phyloP scores from a whole-genome alignment of 2,113 vertebrate species.

The Dromas ardeola region DNA sequence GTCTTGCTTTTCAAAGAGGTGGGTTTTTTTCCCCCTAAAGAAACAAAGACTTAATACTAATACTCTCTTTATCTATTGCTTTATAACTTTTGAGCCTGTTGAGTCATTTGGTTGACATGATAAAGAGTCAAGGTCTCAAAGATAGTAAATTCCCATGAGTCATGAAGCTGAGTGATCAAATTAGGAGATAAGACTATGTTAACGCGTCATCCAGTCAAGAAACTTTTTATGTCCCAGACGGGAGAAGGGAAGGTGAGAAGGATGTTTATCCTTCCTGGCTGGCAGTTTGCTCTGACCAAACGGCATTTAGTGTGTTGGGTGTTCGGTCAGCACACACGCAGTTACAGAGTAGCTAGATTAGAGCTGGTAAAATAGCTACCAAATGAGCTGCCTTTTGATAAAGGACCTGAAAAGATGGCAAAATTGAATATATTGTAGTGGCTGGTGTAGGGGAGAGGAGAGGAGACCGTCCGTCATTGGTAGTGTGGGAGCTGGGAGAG shows the following conservation, averaged over 20 bases:
- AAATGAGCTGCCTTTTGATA: neutral
- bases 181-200: neutral
- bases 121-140: neutral
- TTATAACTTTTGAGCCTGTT: neutral
- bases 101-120: neutral
- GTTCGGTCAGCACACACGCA: neutral
- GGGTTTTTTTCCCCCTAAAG: neutral
- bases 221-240: neutral
- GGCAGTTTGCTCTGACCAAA: neutral
- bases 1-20: neutral
- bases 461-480: too few species aligned
- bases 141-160: rapidly evolving
- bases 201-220: neutral
- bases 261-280: neutral
- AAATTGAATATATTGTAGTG: too few species aligned
- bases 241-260: neutral
- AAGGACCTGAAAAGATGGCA: neutral
- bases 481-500: neutral
- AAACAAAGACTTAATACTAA: neutral
- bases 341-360: neutral
- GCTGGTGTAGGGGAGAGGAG: neutral
- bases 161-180: neutral
- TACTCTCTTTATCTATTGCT: neutral
- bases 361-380: neutral
- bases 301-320: neutral